Conservation (phyloP, 2,797 vertebrate species). For the Salmo trutta region DNA sequence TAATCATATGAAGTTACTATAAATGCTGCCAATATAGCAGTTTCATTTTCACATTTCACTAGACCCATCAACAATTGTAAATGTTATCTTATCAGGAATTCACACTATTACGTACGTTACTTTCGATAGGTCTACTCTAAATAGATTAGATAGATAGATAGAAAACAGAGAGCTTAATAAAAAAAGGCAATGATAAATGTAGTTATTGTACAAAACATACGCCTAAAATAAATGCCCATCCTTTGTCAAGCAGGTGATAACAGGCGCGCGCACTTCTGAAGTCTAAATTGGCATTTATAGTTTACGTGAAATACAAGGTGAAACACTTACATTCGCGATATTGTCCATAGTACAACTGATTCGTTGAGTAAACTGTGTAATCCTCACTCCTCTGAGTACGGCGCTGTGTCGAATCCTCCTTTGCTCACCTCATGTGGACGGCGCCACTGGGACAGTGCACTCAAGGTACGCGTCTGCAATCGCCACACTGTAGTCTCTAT, state of each 20-base stretch:
- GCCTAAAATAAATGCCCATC: not conserved
- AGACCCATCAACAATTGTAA: not conserved
- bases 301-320: not conserved
- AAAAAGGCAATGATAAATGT: not conserved
- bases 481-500: not conserved
- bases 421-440: not conserved
- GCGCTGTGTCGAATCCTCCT: not conserved
- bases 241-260: not conserved
- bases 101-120: not conserved
- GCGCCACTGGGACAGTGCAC: not conserved
- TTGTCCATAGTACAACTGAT: not conserved
- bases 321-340: constrained; percentile 3
- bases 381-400: not conserved
- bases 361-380: not conserved
- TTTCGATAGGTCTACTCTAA: no score
- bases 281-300: not conserved
- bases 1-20: no score
- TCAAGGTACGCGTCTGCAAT: not conserved
- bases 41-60: not conserved
- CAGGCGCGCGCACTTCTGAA: not conserved
- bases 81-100: not conserved
- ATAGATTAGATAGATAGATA: not conserved
- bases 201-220: no score
- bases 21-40: no score
- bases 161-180: not conserved